Conservation (phyloP, 2,797 vertebrate genomes). For the Chaunax sp. region DNA sequence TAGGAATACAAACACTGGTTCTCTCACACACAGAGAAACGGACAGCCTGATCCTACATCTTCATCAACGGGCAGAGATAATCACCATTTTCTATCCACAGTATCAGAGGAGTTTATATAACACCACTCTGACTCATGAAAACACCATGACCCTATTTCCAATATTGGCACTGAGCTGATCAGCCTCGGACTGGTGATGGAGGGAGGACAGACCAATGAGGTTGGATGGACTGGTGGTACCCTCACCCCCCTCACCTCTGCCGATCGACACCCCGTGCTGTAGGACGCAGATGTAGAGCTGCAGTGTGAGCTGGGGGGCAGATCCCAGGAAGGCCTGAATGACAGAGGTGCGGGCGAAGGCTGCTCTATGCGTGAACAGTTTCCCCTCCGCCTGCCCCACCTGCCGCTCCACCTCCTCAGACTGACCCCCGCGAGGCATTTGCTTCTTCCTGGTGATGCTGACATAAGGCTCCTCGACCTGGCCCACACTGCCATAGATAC, state of each 20-base stretch:
- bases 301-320: conserved; percentile 96
- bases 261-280: conserved; percentile 86
- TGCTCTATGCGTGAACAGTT: conserved; percentile 92
- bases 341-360: conserved; percentile 95
- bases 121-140: conserved; percentile 70
- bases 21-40: neutral
- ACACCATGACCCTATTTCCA: conserved; percentile 60
- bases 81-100: conserved; percentile 31
- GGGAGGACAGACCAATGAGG: conserved; percentile 34
- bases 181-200: conserved; percentile 24
- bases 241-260: conserved; percentile 83
- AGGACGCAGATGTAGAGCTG: conserved; percentile 96
- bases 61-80: conserved; percentile 39
- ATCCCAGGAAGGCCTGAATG: conserved; percentile 98
- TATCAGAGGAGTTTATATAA: conserved; percentile 60
- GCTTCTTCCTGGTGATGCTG: conserved; percentile 96
- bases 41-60: conserved; percentile 29
- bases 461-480: conserved; percentile 95
- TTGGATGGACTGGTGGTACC: no score
- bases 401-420: conserved; percentile 95
- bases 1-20: conserved; percentile 10
- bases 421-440: conserved; percentile 89
- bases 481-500: conserved; percentile 90
- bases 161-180: conserved; percentile 59
- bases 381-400: conserved; percentile 96